A percentile compares a stretch with the other conserved stretches of the same genome.
These are phyloP conservation scores for Tonatia bakeri DNA, from an alignment of 2,113 vertebrate genomes.

Conservation along the genomic window DNA sequence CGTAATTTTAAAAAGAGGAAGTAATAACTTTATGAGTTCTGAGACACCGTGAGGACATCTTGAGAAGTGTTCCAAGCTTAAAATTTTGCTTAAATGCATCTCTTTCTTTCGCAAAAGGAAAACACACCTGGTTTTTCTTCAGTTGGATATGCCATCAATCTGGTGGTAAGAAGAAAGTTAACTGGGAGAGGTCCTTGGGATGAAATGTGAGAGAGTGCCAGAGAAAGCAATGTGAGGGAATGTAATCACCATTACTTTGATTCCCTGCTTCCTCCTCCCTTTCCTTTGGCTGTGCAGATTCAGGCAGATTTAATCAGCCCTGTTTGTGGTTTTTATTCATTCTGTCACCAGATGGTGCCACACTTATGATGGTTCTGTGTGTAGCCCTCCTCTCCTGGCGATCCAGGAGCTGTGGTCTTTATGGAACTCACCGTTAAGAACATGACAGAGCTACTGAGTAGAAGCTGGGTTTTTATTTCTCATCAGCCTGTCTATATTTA, in stretches of 20 bases:
- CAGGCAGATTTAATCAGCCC: constrained; percentile 4
- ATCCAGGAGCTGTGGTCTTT: constrained; percentile 33
- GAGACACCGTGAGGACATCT: constrained; percentile 18
- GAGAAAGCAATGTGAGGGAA: background rate
- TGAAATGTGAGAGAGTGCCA: background rate
- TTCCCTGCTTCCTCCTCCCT: background rate
- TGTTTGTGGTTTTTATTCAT: constrained; percentile 34
- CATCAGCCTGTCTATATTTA: constrained; percentile 50
- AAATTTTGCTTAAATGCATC: background rate
- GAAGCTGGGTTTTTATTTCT: constrained; percentile 52
- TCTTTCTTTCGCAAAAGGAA: constrained; percentile 11
- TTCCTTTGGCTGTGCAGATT: background rate
- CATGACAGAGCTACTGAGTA: background rate
- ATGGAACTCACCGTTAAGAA: constrained; percentile 28
- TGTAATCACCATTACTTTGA: background rate
- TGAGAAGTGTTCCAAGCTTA: background rate
- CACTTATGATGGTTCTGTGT: background rate
- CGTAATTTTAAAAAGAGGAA: background rate
- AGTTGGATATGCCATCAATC: background rate
- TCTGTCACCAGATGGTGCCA: constrained; percentile 65
- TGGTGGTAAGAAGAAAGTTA: background rate
- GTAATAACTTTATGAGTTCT: constrained; percentile 2
- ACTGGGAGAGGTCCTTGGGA: background rate
- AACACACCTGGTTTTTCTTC: background rate
- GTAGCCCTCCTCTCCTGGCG: background rate